Evolutionary conservation across 2,113 vertebrate genomes (phyloP).

Genomic region (Bombycilla garrulus): DNA sequence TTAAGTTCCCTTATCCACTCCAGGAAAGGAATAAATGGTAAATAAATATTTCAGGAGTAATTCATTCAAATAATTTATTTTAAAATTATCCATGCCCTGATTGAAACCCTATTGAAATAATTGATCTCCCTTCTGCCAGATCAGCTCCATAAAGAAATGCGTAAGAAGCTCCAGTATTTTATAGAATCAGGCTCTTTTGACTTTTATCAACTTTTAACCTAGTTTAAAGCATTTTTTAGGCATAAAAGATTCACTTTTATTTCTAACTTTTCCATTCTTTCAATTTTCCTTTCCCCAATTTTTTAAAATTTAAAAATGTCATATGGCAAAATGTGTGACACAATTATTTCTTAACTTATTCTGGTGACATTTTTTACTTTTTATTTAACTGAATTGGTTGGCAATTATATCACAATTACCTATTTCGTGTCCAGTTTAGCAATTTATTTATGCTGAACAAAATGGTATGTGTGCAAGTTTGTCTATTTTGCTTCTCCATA

Average conservation of each 20-base stretch:
- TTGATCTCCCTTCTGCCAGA: neutral
- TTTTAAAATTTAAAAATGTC: neutral
- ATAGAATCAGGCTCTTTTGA: neutral
- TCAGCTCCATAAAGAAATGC: neutral
- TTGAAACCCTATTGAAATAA: neutral
- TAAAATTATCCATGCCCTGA: neutral
- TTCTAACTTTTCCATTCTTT: neutral
- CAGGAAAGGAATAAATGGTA: neutral
- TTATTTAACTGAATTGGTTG: neutral
- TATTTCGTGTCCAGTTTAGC: neutral
- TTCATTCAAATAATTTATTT: constrained; percentile 16
- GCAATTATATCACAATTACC: neutral
- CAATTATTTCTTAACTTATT: neutral
- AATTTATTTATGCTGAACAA: neutral
- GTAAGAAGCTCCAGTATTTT: neutral
- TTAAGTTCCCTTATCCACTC: neutral
- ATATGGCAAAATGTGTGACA: neutral
- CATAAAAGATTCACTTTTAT: neutral
- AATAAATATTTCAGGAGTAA: constrained; percentile 38
- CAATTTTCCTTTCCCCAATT: neutral
- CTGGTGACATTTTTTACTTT: neutral
- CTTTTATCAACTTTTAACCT: neutral
- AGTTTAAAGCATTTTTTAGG: neutral
- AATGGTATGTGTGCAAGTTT: neutral
- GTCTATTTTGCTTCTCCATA: neutral